Conservation (phyloP, 2,113 vertebrate genomes). For the Ciconia maguari region DNA sequence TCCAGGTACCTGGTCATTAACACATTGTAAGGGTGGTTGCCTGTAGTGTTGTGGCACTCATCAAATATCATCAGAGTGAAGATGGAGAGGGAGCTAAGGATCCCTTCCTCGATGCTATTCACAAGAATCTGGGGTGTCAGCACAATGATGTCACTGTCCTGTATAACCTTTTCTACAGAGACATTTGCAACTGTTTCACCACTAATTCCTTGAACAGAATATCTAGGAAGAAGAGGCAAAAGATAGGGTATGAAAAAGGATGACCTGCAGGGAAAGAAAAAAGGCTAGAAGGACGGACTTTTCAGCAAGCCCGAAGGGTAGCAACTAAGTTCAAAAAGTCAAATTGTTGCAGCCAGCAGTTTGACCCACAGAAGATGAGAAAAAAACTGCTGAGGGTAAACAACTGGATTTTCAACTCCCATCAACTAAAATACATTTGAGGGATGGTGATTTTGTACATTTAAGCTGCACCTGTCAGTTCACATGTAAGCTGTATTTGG, state of each 20-base stretch:
- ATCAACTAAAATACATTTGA: not conserved
- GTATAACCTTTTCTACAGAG: slow-evolving; percentile 50
- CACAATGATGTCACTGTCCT: slow-evolving; percentile 75
- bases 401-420: not conserved
- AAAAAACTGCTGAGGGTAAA: not conserved
- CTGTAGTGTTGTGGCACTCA: slow-evolving; percentile 83
- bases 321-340: not conserved
- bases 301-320: not conserved
- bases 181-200: slow-evolving; percentile 61
- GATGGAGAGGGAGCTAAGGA: slow-evolving; percentile 68
- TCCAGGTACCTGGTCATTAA: slow-evolving; percentile 81
- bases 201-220: slow-evolving; percentile 74
- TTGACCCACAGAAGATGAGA: not conserved
- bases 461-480: not conserved
- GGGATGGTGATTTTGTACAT: not conserved
- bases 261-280: not conserved
- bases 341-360: not conserved
- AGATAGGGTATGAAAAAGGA: not conserved
- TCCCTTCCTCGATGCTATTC: slow-evolving; percentile 66
- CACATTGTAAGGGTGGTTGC: slow-evolving; percentile 79
- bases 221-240: slow-evolving; percentile 32
- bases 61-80: slow-evolving; percentile 85
- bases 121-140: slow-evolving; percentile 82
- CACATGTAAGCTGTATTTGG: not conserved
- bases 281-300: not conserved